Base-by-base conservation (phyloP, 2,113 vertebrate genomes). In the Leptobrachium leishanense region DNA sequence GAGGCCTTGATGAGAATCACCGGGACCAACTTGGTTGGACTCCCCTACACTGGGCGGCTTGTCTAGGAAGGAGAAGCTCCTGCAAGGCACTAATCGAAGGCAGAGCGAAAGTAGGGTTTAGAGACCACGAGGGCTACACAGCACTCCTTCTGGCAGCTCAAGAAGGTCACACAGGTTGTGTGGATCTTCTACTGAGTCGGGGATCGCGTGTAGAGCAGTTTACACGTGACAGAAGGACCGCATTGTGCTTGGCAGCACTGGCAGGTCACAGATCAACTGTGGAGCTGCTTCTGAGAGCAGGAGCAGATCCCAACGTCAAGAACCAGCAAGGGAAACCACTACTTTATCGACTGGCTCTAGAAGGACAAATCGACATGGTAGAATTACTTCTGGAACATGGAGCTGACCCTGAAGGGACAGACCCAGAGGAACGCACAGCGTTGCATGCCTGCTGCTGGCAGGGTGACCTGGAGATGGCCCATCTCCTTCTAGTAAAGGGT, bases 1-100 rank as follows among this genome's bases (percentile, higher is more conserved):
- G 92, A 55, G 94, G 94, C 6, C 86, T 95, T 73, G 92, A 95
- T 8, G 91, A 93, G 82, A 94, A 94, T 82, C 94, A 94, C 79
- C 90, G 92, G 50, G 94, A 95, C n/a, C 88, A 91, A 50, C 78
- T 93, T 2, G 94, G 93, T 69, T 95, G 94, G 94, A 93, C 93
- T 0, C 92, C 93, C 0, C 77, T 94, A 44, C 94, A 95, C 4
- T 85, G 92, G 9, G 94, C 93, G 0, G 92, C 93, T 0, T 93
- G 91, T 75, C 92, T 93, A 81, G 94, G 94, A 43, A 92, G 94
- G 55, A 86, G 85, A n/a, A 79, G 68, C 6, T 82, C 88, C 3
- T 95, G 94, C 68, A 89, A 87, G 6, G 83, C 87, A 40, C 84
- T 95, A 55, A 88, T 91, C 2, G 92, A 93, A 71, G 83, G 81